These are phyloP conservation scores for Meteorus sp. DNA, from an alignment of 1,140 invertebrate species.

Conservation along the genomic window DNA sequence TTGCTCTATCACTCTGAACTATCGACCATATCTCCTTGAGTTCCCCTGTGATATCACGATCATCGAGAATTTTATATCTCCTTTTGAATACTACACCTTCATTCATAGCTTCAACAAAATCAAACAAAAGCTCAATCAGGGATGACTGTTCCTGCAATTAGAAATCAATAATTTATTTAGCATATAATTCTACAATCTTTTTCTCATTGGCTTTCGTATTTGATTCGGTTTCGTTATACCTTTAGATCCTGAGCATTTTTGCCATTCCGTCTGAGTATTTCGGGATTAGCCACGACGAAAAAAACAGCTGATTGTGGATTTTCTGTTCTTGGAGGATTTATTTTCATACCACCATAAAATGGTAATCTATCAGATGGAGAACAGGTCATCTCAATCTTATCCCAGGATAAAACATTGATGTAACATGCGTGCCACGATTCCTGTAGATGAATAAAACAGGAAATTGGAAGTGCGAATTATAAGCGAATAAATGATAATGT, in stretches of 20 bases:
- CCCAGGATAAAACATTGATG: slow-evolving; percentile 73
- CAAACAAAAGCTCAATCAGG: slow-evolving; percentile 68
- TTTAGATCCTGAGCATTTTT: slow-evolving; percentile 67
- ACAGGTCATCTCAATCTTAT: slow-evolving; percentile 68
- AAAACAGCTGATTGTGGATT: slow-evolving; percentile 65
- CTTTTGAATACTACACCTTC: slow-evolving; percentile 62
- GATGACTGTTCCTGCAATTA: slow-evolving; percentile 63
- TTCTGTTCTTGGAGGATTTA: slow-evolving; percentile 64
- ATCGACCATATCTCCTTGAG: slow-evolving; percentile 74
- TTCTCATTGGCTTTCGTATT: background rate
- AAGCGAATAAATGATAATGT: slow-evolving; percentile 34
- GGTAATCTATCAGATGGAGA: slow-evolving; percentile 67
- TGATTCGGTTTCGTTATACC: slow-evolving; percentile 45
- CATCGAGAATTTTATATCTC: slow-evolving; percentile 66
- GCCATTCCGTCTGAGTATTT: slow-evolving; percentile 67
- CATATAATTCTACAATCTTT: background rate
- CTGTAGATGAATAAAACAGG: slow-evolving; percentile 33
- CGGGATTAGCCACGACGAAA: slow-evolving; percentile 72
- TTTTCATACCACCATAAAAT: slow-evolving; percentile 71
- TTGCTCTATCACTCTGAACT: slow-evolving; percentile 66
- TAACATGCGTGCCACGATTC: slow-evolving; percentile 56
- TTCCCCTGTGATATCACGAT: slow-evolving; percentile 71
- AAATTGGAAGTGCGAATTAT: background rate
- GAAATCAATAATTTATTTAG: background rate
- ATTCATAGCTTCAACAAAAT: slow-evolving; percentile 74